These are phyloP conservation scores for Volucella inflata DNA, from an alignment of 2,888 invertebrate species.

Conservation along the genomic window DNA sequence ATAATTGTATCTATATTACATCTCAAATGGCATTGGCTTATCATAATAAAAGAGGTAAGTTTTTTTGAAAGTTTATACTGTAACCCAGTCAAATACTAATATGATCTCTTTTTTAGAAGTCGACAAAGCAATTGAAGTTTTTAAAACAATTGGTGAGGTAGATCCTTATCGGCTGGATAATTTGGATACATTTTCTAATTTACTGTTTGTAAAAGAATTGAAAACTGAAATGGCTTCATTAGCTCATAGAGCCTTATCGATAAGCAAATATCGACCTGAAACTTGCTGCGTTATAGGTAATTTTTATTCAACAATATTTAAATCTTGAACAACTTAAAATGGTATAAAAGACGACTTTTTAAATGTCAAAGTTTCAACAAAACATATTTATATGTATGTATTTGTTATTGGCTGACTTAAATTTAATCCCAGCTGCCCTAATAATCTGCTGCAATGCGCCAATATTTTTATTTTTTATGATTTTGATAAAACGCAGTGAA, in stretches of 20 bases:
- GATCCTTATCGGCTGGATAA: constrained; percentile 98
- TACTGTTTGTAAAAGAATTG: constrained; percentile 96
- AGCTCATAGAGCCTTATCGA: constrained; percentile 95
- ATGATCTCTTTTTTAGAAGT: constrained; percentile 87
- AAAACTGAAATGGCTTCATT: constrained; percentile 95
- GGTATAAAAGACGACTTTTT: too few species aligned
- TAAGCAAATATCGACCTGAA: constrained; percentile 98
- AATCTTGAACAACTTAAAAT: too few species aligned
- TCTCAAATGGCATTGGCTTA: constrained; percentile 96
- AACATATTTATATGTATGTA: too few species aligned
- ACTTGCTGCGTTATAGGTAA: constrained; percentile 97
- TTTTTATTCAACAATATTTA: not conserved
- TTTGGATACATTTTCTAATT: constrained; percentile 98
- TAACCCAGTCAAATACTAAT: constrained; percentile 51
- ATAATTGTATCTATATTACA: constrained; percentile 93
- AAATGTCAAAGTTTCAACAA: too few species aligned
- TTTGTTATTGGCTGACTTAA: too few species aligned
- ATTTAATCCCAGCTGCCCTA: too few species aligned
- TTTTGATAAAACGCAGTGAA: too few species aligned
- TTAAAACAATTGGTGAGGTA: constrained; percentile 91
- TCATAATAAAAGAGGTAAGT: constrained; percentile 94
- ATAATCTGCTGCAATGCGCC: too few species aligned
- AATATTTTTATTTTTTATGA: too few species aligned
- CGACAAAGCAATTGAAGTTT: constrained; percentile 93
- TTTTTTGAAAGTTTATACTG: not conserved